Base-by-base conservation (phyloP, 2,888 invertebrate species). In the Saturnia pavonia region DNA sequence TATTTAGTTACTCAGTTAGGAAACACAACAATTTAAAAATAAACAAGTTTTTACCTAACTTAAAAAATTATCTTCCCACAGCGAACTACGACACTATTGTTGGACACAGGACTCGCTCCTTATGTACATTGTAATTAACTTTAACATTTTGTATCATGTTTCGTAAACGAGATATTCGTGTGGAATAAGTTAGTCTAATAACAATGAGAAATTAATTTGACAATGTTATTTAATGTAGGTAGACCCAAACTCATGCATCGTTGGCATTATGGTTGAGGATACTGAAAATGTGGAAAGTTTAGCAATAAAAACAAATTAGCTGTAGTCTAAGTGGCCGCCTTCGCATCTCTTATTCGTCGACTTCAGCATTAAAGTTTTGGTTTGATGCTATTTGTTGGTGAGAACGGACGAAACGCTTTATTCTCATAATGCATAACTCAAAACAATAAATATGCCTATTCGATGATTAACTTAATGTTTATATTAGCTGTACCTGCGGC, bases 221-320 rank as follows among this genome's bases (percentile, higher is more conserved):
- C 69, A 12, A 69, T 66, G 68, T 69, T 42, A 71, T 72, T 68
- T 68, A 22, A 73, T 75, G 76, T 72, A 76, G 74, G 75, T 76
- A 77, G 75, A 77, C 72, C 69, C 74, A 74, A 74, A 73, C 75
- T 75, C 78, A 78, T 78, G 76, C 76, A 79, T 78, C 78, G 75
- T 78, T 74, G 73, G 78, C 79, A 80, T 83, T 83, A 85, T 82
- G 78, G 80, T 82, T 78, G 80, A 84, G 80, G 81, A 86, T 84
- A 83, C 82, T 82, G 81, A 80, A 85, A 89, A 90, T 88, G 88
- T 86, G 75, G 69, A 87, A 92, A 92, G 84, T 92, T 92, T 86
- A 69, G 86, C 88, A 85, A 91, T 92, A 91, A 93, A 92, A 91
- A 87, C 87, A 88, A 92, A 91, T 91, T 88, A 88, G 88, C 83